Percentiles rank a stretch among this genome's conserved stretches.
Evolutionary conservation across 1,140 invertebrate species (phyloP).

Genomic region (Chionoecetes opilio): DNA sequence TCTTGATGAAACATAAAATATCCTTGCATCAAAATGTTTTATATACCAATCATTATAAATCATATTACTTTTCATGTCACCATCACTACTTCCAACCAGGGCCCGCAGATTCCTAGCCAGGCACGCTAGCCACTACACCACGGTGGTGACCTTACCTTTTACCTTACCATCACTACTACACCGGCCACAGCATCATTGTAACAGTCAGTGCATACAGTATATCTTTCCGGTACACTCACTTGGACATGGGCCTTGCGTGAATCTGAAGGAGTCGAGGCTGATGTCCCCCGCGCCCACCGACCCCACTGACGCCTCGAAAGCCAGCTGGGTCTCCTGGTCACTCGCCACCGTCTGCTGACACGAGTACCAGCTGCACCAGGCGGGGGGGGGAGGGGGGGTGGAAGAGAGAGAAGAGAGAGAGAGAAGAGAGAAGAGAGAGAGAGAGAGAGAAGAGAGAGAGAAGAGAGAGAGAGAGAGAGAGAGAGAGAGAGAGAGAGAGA

Average conservation of each 20-base stretch:
- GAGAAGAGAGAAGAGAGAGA: background rate
- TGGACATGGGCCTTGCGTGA: conserved; percentile 86
- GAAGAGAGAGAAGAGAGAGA: background rate
- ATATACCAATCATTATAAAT: no score
- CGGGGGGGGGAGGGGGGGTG: background rate
- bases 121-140: no score
- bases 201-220: no score
- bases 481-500: no score
- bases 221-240: conserved; percentile 37
- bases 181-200: no score
- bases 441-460: background rate
- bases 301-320: conserved; percentile 88
- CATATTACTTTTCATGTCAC: no score
- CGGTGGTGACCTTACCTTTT: no score
- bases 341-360: conserved; percentile 57
- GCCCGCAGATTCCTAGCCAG: no score
- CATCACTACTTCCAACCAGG: no score
- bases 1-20: no score
- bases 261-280: conserved; percentile 88
- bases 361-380: conserved; percentile 57
- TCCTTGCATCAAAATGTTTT: no score
- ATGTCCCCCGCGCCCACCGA: conserved; percentile 86
- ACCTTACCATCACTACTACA: no score
- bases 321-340: conserved; percentile 81
- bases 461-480: background rate